phyloP scores from a whole-genome alignment of 2,888 invertebrate species.

The Dicranocentrus wangi region DNA sequence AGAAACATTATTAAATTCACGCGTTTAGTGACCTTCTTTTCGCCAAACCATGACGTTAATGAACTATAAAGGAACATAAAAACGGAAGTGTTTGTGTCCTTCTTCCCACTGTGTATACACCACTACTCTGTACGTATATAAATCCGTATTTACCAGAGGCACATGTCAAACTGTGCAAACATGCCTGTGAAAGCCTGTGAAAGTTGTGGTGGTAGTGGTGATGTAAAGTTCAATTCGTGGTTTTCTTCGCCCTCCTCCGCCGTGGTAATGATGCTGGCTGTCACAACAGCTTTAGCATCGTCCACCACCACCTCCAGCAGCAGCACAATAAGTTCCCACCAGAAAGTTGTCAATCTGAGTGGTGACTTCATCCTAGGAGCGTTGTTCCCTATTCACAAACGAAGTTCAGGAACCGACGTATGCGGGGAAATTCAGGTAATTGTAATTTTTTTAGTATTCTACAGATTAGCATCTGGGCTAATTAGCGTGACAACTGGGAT shows the following conservation, averaged over 20 bases:
- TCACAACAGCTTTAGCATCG: not conserved
- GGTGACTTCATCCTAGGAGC: conserved; percentile 83
- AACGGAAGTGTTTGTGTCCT: not conserved
- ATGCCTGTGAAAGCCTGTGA: not conserved
- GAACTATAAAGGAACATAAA: conserved; percentile 1
- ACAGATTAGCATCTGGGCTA: not conserved
- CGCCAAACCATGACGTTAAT: not conserved
- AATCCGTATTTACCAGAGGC: not conserved
- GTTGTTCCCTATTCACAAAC: conserved; percentile 82
- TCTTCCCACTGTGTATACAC: too few species aligned
- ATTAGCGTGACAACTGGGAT: not conserved
- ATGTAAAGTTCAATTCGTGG: conserved; percentile 28
- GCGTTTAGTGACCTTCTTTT: not conserved
- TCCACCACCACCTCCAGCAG: not conserved
- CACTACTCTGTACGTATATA: not conserved
- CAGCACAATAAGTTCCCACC: conserved; percentile 16
- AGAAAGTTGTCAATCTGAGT: conserved; percentile 64
- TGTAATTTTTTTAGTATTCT: not conserved
- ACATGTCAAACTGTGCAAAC: not conserved
- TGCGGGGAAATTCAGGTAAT: conserved; percentile 74
- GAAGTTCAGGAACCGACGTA: conserved; percentile 74
- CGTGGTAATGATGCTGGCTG: conserved; percentile 1
- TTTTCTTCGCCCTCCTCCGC: not conserved
- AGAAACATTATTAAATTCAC: too few species aligned
- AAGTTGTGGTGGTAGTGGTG: conserved; percentile 6